Evolutionary conservation across 1,140 invertebrate species (phyloP).

Genomic region (Temnothorax longispinosus): DNA sequence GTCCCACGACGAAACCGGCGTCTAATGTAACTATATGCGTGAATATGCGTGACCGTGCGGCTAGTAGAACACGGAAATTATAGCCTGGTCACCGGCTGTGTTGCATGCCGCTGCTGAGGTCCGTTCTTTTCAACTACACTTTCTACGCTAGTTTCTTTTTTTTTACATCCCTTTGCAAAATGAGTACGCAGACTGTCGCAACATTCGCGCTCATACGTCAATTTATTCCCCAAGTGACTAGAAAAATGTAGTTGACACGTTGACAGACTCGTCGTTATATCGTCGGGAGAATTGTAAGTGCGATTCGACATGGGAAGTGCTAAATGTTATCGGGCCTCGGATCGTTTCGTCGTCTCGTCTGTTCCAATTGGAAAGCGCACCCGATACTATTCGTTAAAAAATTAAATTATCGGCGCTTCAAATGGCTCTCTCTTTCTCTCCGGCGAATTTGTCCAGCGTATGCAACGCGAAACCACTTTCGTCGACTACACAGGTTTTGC

Average conservation of each 20-base stretch:
- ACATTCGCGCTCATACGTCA: neutral
- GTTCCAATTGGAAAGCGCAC: conserved; percentile 12
- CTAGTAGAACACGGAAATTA: conserved; percentile 61
- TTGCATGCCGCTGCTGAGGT: neutral
- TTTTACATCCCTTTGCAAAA: conserved; percentile 14
- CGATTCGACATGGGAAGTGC: neutral
- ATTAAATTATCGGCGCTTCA: conserved; percentile 44
- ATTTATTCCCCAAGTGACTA: neutral
- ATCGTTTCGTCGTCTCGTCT: neutral
- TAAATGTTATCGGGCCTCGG: neutral
- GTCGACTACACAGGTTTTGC: neutral
- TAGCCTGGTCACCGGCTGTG: conserved; percentile 9
- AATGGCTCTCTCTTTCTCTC: neutral
- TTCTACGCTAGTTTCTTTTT: conserved; percentile 42
- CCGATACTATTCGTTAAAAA: conserved; percentile 29
- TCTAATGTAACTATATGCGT: conserved; percentile 29
- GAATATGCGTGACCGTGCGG: conserved; percentile 49
- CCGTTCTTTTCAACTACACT: conserved; percentile 29
- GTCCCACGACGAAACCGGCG: neutral
- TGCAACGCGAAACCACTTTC: conserved; percentile 24
- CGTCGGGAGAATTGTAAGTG: conserved; percentile 12
- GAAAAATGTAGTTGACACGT: conserved; percentile 22
- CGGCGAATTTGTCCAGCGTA: neutral
- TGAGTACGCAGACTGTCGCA: neutral
- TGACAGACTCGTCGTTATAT: neutral